Base-by-base conservation (phyloP, 2,797 vertebrate genomes). In the Scyliorhinus canicula region DNA sequence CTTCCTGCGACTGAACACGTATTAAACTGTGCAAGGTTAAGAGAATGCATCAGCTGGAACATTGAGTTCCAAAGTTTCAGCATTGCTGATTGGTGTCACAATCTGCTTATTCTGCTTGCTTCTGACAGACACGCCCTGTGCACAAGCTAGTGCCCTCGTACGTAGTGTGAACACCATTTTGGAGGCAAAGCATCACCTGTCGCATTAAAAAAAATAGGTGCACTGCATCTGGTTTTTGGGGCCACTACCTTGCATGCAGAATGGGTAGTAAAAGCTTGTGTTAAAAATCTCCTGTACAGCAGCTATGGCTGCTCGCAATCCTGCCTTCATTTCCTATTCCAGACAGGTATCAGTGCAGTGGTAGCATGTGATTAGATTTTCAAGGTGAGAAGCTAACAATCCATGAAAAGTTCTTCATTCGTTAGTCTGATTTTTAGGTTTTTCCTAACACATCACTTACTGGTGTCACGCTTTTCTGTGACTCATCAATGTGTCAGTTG, bases 261-360 rank as follows among this genome's bases (percentile, higher is more conserved):
- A n/a, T 90, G 55, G 52, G 31, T 60, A 90, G n/a, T 21, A 90
- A n/a, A n/a, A 90, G 16, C 8, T n/a, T 52, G 16, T 60, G 16
- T n/a, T 90, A 90, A 90, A 57, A 57, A 24, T 31, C 31, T 88
- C 52, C 7, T 40, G 26, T 91, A 91, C n/a, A 91, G 57, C 40
- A 91, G 57, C 35, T 63, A 40, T 65, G 19, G 63, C 88, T 26
- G 3, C 57, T 65, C 26, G 47, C 31, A 94, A 94, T 71, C 67
- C 67, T 52, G 44, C 12, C 35, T 71, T 94, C 14, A 71, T 71
- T 93, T 93, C 65, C 69, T 93, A 93, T 93, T 93, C 91, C n/a
- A 94, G 65, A 94, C 93, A 94, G 93, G 65, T 74, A 52, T 94
- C 31, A 21, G 67, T 69, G 93, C 93, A 94, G 93, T 74, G 67